A percentile compares a stretch with the other conserved stretches of the same genome.
These are phyloP conservation scores for Anhinga anhinga DNA, from an alignment of 2,113 vertebrate species.

Conservation along the genomic window DNA sequence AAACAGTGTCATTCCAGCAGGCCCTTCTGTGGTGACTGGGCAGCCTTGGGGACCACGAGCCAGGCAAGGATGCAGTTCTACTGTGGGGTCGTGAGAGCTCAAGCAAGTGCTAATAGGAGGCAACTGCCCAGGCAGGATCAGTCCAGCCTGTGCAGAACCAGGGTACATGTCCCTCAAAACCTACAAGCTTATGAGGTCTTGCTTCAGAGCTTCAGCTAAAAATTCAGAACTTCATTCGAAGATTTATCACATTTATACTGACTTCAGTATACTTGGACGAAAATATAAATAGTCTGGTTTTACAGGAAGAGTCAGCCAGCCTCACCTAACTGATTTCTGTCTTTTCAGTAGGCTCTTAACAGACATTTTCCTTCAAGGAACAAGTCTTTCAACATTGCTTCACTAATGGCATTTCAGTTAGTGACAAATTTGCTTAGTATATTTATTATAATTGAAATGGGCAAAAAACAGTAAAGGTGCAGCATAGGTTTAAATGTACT, in stretches of 20 bases:
- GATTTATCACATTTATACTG: neutral
- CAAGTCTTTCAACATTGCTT: neutral
- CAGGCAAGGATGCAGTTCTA: neutral
- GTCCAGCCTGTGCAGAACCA: neutral
- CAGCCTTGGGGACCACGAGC: accelerated
- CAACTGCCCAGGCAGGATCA: neutral
- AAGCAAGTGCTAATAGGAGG: neutral
- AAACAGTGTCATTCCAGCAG: neutral
- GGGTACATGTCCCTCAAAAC: neutral
- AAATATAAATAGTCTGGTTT: neutral
- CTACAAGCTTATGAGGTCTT: neutral
- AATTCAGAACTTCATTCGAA: neutral
- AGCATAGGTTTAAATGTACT: neutral
- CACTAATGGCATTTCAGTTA: neutral
- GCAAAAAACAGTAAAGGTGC: neutral
- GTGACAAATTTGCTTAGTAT: neutral
- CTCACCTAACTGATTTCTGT: neutral
- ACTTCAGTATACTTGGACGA: neutral
- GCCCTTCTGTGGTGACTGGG: neutral
- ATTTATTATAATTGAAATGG: neutral
- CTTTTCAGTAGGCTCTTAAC: neutral
- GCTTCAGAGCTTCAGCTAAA: neutral
- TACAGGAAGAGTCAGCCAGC: neutral
- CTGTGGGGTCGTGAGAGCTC: neutral
- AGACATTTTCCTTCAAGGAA: neutral